phyloP scores from a whole-genome alignment of 2,113 vertebrate genomes.

The Grammomys surdaster region DNA sequence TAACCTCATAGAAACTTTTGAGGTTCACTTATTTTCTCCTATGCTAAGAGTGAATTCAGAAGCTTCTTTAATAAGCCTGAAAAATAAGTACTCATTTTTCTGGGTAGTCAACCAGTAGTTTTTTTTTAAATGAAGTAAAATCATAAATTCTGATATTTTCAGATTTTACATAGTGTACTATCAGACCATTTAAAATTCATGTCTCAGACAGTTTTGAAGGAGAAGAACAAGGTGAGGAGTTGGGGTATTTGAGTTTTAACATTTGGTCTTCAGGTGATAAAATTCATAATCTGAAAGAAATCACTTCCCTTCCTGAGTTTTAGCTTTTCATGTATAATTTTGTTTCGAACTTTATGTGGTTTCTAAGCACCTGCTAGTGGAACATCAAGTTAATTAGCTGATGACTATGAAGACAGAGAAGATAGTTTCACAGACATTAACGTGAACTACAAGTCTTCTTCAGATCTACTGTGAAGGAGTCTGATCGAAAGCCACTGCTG shows the following conservation, averaged over 20 bases:
- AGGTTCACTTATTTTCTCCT: neutral
- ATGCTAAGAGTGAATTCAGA: neutral
- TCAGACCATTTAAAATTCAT: slow-evolving; percentile 25
- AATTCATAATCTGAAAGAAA: neutral
- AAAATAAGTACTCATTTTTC: neutral
- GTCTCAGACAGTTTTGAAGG: neutral
- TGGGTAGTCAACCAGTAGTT: neutral
- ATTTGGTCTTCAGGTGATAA: slow-evolving; percentile 12
- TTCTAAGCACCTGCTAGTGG: neutral
- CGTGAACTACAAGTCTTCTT: slow-evolving; percentile 33
- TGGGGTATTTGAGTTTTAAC: neutral
- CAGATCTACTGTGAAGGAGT: neutral
- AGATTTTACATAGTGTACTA: neutral
- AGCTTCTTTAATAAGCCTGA: neutral
- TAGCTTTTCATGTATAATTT: slow-evolving; percentile 25
- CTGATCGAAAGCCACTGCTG: slow-evolving; percentile 11
- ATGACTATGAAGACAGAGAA: neutral
- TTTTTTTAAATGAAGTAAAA: neutral
- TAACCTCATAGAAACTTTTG: slow-evolving; percentile 9
- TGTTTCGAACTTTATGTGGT: neutral
- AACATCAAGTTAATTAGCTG: slow-evolving; percentile 11
- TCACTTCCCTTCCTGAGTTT: neutral
- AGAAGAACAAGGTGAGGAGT: neutral
- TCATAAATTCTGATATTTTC: slow-evolving; percentile 25
- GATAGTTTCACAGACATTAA: neutral